Evolutionary conservation across 2,797 vertebrate genomes (phyloP), one percentile per base, ranked within the genome.

Genomic region (Delichon dasypus): DNA sequence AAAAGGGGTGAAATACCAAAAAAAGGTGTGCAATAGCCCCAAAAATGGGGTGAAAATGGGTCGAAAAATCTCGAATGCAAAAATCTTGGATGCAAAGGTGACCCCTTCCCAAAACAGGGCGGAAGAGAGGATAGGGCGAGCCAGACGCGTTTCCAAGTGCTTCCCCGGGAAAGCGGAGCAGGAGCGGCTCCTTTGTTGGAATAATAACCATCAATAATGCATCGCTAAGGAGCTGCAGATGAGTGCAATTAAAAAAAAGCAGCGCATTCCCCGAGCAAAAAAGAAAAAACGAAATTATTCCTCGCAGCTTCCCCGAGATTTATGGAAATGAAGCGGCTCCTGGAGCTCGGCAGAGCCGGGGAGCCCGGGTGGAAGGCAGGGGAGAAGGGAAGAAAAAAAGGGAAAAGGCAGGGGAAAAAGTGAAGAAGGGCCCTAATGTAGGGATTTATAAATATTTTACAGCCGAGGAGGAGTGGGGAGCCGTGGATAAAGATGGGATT

Each of bases 221-320:
- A 97, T 97, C 62, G 90, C 96, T 11, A 6, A 95, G 95, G 91
- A 97, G 93, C 95, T 25, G 89, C 92, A 90, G 96, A 97, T 97
- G 97, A 97, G 85, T 65, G 96, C 97, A 97, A 97, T 98, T 98
- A 97, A 97, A 97, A 94, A 94, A 97, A 97, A 94, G 95, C 97
- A 87, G 95, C 91, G 84, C 91, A 34, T 90, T 98, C 96, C 96
- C 95, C 67, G 79, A 96, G 93, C 94, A 84, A 96, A 38, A 57
- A 57, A n/a, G 23, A 23, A 20, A 96, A 13, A 16, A 32, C 40
- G 57, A 94, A 97, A 97, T 94, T 85, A 96, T 97, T 97, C 94
- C 97, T 97, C 96, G 61, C 95, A 95, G 95, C 83, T 95, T 95
- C 93, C 57, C n/a, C 11, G 77, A 72, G 95, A 88, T 92, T 42